Evolutionary conservation across 2,797 vertebrate genomes (phyloP).

Genomic region (Tympanoctomys barrerae): DNA sequence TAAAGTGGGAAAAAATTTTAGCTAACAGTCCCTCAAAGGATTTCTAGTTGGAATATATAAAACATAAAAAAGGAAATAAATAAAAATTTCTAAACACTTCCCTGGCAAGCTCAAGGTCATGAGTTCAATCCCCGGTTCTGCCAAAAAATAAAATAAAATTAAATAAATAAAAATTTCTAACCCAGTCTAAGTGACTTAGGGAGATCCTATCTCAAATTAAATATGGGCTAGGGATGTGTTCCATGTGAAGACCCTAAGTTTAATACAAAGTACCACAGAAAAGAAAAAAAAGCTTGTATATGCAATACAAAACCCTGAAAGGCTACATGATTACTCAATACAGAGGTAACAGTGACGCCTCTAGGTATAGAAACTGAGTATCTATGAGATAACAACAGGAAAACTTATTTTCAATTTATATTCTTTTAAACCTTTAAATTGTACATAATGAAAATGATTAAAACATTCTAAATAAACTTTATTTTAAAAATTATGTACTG

Average conservation of each 20-base stretch:
- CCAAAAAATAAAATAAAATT: no score
- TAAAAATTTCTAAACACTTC: not conserved
- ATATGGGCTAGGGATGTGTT: not conserved
- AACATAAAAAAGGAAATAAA: no score
- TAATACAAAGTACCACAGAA: not conserved
- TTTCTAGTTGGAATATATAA: no score
- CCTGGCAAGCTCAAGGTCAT: no score
- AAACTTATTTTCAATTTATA: slow-evolving; percentile 29
- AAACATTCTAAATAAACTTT: slow-evolving; percentile 22
- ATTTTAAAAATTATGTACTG: slow-evolving; percentile 38
- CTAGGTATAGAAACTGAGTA: not conserved
- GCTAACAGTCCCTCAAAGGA: no score
- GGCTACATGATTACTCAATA: slow-evolving; percentile 16
- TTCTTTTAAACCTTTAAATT: slow-evolving; percentile 50
- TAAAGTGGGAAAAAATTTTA: no score
- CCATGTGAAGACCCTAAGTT: not conserved
- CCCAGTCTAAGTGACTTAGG: not conserved
- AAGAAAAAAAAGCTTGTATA: not conserved
- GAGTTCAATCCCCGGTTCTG: no score
- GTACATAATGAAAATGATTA: not conserved
- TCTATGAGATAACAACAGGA: not conserved
- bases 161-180: not conserved
- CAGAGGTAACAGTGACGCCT: not conserved
- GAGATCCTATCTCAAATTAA: not conserved
- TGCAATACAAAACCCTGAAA: slow-evolving; percentile 15